These are phyloP conservation scores for Hylaeus volcanicus DNA, from an alignment of 1,140 invertebrate genomes.

Conservation along the genomic window DNA sequence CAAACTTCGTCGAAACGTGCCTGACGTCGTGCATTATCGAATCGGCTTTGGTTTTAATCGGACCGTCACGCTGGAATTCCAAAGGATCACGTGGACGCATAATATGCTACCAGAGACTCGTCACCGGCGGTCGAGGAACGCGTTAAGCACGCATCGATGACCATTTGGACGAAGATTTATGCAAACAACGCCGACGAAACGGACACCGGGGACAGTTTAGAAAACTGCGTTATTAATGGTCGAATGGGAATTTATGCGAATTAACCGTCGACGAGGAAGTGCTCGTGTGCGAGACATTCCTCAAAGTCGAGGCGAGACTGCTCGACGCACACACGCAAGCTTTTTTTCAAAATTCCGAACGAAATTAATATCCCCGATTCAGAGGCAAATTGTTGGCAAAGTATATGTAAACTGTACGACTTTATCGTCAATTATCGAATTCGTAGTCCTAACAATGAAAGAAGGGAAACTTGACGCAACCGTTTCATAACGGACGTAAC, in stretches of 20 bases:
- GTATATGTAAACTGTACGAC: too few relatives aligned
- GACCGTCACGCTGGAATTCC: slow-evolving; percentile 2
- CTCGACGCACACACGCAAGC: too few relatives aligned
- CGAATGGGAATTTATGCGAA: slow-evolving; percentile 35
- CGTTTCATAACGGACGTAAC: too few relatives aligned
- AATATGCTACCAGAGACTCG: not conserved
- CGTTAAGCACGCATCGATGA: slow-evolving; percentile 22
- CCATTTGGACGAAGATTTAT: slow-evolving; percentile 41
- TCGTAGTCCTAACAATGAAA: too few relatives aligned
- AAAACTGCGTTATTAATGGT: slow-evolving; percentile 12
- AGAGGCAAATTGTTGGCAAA: too few relatives aligned
- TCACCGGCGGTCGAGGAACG: not conserved
- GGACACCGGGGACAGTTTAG: slow-evolving; percentile 5
- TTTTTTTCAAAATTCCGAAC: too few relatives aligned
- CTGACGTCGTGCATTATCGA: not conserved
- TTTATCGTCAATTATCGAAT: too few relatives aligned
- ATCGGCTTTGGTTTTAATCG: slow-evolving; percentile 1
- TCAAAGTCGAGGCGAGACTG: not conserved
- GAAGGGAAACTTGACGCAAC: too few relatives aligned
- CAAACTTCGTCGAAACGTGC: not conserved
- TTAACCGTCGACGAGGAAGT: slow-evolving; percentile 1
- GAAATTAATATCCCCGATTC: too few relatives aligned
- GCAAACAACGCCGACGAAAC: not conserved
- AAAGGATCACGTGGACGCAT: slow-evolving; percentile 3
- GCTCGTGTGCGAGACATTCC: not conserved